A percentile compares a stretch with the other conserved stretches of the same genome.
Conservation (phyloP, 2,797 vertebrate genomes). For the Lithobates pipiens region DNA sequence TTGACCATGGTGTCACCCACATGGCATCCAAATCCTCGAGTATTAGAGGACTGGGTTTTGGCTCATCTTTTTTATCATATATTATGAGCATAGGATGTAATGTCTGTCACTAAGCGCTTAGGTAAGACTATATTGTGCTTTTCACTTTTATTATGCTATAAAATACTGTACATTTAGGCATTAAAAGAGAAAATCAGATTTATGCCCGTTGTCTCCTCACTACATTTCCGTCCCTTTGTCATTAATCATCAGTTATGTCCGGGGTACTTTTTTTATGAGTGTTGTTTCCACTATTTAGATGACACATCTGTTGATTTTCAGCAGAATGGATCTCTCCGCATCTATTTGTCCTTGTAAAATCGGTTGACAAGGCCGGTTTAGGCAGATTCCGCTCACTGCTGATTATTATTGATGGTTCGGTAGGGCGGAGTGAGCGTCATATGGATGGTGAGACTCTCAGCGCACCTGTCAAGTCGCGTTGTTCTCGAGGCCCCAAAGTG, state of each 20-base stretch:
- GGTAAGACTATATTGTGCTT: too few species aligned
- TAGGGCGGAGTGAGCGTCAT: background rate
- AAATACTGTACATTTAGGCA: too few species aligned
- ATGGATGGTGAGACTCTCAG: background rate
- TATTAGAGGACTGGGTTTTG: too few species aligned
- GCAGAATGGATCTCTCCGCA: background rate
- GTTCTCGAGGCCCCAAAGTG: background rate
- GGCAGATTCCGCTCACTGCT: background rate
- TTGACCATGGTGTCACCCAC: too few species aligned
- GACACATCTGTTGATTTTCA: background rate
- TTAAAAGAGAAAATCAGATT: too few species aligned
- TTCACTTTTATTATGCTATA: too few species aligned
- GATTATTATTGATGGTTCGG: background rate
- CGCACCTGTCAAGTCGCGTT: slow-evolving; percentile 19
- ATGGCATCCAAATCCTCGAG: too few species aligned
- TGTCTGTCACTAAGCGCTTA: too few species aligned
- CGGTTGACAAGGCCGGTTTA: background rate
- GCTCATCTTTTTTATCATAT: too few species aligned
- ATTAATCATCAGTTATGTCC: too few species aligned
- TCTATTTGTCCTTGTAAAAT: background rate
- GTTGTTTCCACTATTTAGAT: background rate
- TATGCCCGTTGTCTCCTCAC: background rate
- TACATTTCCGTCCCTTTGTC: background rate
- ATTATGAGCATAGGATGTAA: too few species aligned
- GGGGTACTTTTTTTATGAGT: background rate